Percentiles rank a stretch among this genome's conserved stretches.
These are phyloP conservation scores for Parnassius orleans DNA, from an alignment of 2,888 invertebrate genomes.

Conservation along the genomic window DNA sequence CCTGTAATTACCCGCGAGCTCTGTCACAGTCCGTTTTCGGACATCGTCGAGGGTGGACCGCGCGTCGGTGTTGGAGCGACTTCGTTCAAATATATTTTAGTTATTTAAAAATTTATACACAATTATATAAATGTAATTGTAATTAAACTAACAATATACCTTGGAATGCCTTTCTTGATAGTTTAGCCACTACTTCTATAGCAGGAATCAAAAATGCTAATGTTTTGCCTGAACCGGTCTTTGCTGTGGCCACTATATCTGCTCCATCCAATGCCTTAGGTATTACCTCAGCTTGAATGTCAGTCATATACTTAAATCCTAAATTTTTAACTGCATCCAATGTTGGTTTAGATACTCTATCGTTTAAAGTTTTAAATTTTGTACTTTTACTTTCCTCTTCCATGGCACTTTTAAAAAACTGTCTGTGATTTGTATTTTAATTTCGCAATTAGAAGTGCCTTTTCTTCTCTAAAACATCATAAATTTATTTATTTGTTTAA, in stretches of 20 bases:
- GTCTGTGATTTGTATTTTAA: background rate
- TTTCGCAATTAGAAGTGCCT: background rate
- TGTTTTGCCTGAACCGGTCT: conserved; percentile 98
- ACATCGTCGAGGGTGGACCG: too few species aligned
- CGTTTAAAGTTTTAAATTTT: conserved; percentile 79
- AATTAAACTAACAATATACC: conserved; percentile 24
- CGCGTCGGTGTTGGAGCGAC: too few species aligned
- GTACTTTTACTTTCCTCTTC: conserved; percentile 38
- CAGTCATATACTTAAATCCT: conserved; percentile 96
- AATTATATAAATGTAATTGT: too few species aligned
- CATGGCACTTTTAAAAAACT: conserved; percentile 35
- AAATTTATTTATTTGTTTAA: too few species aligned
- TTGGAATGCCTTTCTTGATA: conserved; percentile 32
- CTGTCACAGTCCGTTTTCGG: too few species aligned
- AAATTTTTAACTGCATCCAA: conserved; percentile 89
- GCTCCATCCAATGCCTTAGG: conserved; percentile 92
- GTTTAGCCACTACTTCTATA: conserved; percentile 91
- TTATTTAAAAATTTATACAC: too few species aligned
- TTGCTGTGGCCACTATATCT: conserved; percentile 96
- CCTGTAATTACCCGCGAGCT: too few species aligned
- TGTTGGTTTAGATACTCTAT: conserved; percentile 86
- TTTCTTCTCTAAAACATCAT: too few species aligned
- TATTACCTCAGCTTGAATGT: conserved; percentile 93
- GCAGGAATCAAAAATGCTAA: conserved; percentile 96
- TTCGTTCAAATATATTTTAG: too few species aligned